These are phyloP conservation scores for Papilio xuthus DNA, from an alignment of 1,140 invertebrate genomes.

Conservation along the genomic window DNA sequence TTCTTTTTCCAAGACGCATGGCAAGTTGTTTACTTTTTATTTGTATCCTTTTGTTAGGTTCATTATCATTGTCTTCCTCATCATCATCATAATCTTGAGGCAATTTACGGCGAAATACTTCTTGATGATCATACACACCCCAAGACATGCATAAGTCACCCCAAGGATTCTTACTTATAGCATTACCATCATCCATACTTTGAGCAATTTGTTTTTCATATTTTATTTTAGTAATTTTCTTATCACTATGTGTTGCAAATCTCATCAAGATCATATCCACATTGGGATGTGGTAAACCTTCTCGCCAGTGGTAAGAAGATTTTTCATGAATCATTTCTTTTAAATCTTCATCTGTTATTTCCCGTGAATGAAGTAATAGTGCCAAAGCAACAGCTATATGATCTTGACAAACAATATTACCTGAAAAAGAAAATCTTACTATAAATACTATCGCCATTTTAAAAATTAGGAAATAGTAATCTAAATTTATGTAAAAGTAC, in stretches of 20 bases:
- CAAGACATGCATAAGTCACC: slow-evolving; percentile 86
- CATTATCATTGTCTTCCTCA: slow-evolving; percentile 47
- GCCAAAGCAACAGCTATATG: slow-evolving; percentile 87
- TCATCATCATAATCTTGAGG: slow-evolving; percentile 53
- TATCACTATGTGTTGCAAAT: slow-evolving; percentile 84
- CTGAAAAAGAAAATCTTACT: slow-evolving; percentile 68
- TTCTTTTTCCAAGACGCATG: slow-evolving; percentile 74
- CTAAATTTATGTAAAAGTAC: too few species aligned
- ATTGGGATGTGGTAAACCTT: slow-evolving; percentile 85
- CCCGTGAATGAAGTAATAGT: slow-evolving; percentile 78
- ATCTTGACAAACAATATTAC: slow-evolving; percentile 90
- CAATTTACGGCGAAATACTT: slow-evolving; percentile 76
- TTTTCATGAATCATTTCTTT: slow-evolving; percentile 66
- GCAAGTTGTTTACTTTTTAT: slow-evolving; percentile 71
- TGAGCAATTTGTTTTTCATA: slow-evolving; percentile 83
- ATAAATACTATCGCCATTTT: too few species aligned
- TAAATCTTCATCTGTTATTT: slow-evolving; percentile 74
- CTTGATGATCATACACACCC: slow-evolving; percentile 84
- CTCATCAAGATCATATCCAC: slow-evolving; percentile 87
- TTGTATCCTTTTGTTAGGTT: slow-evolving; percentile 46
- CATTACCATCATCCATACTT: slow-evolving; percentile 64
- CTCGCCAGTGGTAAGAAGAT: slow-evolving; percentile 85
- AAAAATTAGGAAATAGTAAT: too few species aligned
- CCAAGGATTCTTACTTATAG: slow-evolving; percentile 85
- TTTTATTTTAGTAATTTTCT: slow-evolving; percentile 72